A percentile compares a stretch with the other conserved stretches of the same genome.
Evolutionary conservation across 2,888 invertebrate species (phyloP).

Genomic region (Erebia epiphron): DNA sequence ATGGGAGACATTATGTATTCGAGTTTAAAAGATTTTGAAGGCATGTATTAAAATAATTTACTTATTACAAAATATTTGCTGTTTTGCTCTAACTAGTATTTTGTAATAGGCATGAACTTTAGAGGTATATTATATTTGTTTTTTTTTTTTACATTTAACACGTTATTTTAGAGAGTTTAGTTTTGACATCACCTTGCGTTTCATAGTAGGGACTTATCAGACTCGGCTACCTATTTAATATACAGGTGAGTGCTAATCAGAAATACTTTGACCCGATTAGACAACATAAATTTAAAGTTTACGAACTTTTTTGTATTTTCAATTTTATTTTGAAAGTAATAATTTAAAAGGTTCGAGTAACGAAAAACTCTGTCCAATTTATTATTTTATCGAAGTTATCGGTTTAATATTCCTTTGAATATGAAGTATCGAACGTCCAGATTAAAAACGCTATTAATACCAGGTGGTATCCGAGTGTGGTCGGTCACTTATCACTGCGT

Average conservation of each 20-base stretch:
- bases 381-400: no score
- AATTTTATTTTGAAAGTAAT: background rate
- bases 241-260: background rate
- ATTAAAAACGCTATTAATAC: background rate
- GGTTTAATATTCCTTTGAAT: no score
- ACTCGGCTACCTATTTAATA: constrained; percentile 12
- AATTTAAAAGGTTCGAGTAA: background rate
- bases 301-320: background rate
- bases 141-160: constrained; percentile 53
- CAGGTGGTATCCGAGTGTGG: constrained; percentile 22
- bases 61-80: constrained; percentile 31
- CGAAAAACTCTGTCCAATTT: background rate
- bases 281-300: background rate
- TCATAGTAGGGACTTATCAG: constrained; percentile 25
- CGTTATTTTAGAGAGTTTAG: constrained; percentile 40
- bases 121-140: constrained; percentile 44
- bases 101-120: constrained; percentile 32
- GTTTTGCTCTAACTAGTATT: constrained; percentile 26
- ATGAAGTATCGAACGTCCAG: no score
- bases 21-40: constrained; percentile 41
- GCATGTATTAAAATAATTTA: constrained; percentile 32
- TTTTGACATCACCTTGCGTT: constrained; percentile 53
- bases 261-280: background rate
- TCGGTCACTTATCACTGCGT: constrained; percentile 43
- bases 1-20: constrained; percentile 51